phyloP scores from a whole-genome alignment of 2,888 invertebrate genomes.

The Poecilobothrus nobilitatus region DNA sequence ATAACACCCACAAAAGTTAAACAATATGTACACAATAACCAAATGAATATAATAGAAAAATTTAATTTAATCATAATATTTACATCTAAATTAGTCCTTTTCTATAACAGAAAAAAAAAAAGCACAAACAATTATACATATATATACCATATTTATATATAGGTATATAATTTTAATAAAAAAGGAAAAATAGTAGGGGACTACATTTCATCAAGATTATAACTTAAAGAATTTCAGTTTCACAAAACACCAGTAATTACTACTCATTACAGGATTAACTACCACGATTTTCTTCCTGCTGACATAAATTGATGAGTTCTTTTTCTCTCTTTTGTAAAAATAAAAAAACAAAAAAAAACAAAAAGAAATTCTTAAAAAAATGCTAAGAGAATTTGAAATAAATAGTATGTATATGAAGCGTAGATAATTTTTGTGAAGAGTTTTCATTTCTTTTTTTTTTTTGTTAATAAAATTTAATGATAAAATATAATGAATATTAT shows the following conservation, averaged over 20 bases:
- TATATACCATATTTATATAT: no score
- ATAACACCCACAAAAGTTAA: not conserved
- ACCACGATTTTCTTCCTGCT: not conserved
- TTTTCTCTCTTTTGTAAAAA: not conserved
- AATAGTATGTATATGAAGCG: not conserved
- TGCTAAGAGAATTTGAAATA: not conserved
- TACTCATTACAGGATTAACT: constrained; percentile 1
- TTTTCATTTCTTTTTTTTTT: not conserved
- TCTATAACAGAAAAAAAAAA: not conserved
- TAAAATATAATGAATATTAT: no score
- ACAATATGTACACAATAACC: not conserved
- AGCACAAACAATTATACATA: not conserved
- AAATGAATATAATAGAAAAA: constrained; percentile 1
- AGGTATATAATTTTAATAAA: no score
- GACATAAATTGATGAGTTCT: constrained; percentile 3
- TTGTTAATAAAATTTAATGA: no score
- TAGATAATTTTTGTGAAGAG: not conserved
- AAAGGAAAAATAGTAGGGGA: no score
- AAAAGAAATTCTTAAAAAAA: not conserved
- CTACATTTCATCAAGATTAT: not conserved
- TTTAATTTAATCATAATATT: not conserved
- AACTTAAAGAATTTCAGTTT: not conserved
- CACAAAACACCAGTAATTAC: constrained; percentile 1
- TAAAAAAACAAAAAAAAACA: not conserved
- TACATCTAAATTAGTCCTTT: constrained; percentile 2